Evolutionary conservation across 1,140 invertebrate species (phyloP), one percentile per base, ranked within the genome.

Genomic region (Olivierus martensii): DNA sequence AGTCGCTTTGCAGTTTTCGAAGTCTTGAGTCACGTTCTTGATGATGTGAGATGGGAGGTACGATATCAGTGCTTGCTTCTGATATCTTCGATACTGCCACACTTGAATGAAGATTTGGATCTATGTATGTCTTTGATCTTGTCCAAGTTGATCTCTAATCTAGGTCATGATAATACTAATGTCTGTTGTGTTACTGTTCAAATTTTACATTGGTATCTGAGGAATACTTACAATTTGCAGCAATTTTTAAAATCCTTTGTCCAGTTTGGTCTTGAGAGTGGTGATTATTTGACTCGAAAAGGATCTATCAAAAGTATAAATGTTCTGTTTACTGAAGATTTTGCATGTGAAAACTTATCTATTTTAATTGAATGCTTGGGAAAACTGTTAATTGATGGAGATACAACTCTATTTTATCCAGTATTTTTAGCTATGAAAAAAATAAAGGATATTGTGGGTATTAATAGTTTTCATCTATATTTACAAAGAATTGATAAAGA

Each of bases 351-450:
- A 34, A 61, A 63, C 53, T 46, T 63, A n/a, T 54, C 49, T 49
- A 54, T 52, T 3, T 46, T 63, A 15, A 48, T 63, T 34, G 49
- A 57, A 38, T 53, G 54, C 14, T 43, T 63, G n/a, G 46, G 54
- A n/a, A 52, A 56, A 34, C 46, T 58, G 28, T 49, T 63, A 18
- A 47, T 63, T n/a, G 38, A 56, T 41, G 53, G 59, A 10, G 56
- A 63, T 46, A 46, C 56, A n/a, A 42, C 52, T 17, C 28, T 62
- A 14, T 63, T 63, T 48, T 62, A 60, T 56, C 53, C 61, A 9
- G 55, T 59, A 38, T 63, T 58, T 47, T 36, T 63, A 37, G 59
- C 61, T 3, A 47, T 63, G 47, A 55, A 63, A 53, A 55, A 59
- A 52, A 48, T 63, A 2, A 51, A 60, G 36, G 42, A 54, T 10